Percentiles rank a stretch among this genome's conserved stretches.
phyloP scores from a whole-genome alignment of 2,113 vertebrate genomes.

The Rhea pennata region DNA sequence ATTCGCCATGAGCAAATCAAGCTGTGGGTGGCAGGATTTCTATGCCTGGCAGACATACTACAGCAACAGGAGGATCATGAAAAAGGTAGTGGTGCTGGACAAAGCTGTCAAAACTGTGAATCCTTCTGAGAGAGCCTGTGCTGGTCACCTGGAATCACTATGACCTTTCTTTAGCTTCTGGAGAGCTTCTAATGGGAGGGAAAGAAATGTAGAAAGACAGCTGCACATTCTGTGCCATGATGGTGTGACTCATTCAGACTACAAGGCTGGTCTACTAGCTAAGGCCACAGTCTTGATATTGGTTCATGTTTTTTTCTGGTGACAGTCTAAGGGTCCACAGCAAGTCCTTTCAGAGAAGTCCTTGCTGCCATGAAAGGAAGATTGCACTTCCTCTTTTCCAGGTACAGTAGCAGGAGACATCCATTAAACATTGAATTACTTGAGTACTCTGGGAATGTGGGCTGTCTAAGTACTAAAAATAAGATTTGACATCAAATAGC shows the following conservation, averaged over 20 bases:
- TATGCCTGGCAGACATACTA: neutral
- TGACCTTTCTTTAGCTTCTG: neutral
- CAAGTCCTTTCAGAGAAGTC: neutral
- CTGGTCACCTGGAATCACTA: neutral
- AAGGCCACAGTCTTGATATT: neutral
- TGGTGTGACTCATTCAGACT: neutral
- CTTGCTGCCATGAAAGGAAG: neutral
- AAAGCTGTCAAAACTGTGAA: neutral
- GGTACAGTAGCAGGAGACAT: neutral
- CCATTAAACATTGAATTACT: neutral
- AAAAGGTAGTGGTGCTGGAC: neutral
- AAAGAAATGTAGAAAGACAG: neutral
- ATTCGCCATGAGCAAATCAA: neutral
- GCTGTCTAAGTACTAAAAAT: neutral
- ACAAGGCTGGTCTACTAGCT: neutral
- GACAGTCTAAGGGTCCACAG: neutral
- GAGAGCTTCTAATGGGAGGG: neutral
- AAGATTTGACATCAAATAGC: neutral
- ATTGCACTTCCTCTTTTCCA: neutral
- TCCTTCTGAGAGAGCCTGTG: neutral
- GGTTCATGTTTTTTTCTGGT: neutral
- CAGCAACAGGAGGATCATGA: neutral
- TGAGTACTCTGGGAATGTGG: neutral
- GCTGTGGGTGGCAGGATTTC: neutral
- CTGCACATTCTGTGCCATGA: neutral